Percentiles rank a stretch among this genome's conserved stretches.
These are phyloP conservation scores for Drosophila yakuba DNA, from an alignment of 1,140 invertebrate genomes.

Conservation along the genomic window DNA sequence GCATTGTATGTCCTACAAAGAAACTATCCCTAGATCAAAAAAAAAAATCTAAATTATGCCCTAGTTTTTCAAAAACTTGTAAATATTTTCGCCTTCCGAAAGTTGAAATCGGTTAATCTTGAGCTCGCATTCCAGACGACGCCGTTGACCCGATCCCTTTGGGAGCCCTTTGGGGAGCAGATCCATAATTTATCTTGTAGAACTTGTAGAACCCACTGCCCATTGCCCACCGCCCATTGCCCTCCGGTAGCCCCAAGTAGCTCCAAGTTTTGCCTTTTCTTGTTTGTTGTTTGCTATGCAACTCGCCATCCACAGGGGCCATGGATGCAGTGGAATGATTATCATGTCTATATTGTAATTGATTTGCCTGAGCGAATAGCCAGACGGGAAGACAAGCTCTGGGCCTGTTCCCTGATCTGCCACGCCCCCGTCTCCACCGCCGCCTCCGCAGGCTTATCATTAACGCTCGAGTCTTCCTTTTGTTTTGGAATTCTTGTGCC, in stretches of 20 bases:
- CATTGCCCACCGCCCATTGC: constrained; percentile 6
- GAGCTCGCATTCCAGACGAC: constrained; percentile 19
- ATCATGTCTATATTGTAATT: constrained; percentile 72
- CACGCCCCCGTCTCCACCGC: neutral
- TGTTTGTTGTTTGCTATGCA: constrained; percentile 20
- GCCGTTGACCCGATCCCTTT: constrained; percentile 10
- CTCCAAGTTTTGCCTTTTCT: neutral
- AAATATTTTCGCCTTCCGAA: neutral
- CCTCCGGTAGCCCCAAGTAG: constrained; percentile 8
- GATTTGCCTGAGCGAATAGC: constrained; percentile 58
- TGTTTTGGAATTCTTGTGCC: constrained; percentile 8
- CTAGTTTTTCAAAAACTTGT: neutral
- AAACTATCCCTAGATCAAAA: neutral
- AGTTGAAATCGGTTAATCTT: constrained; percentile 29
- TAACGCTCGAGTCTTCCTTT: constrained; percentile 11
- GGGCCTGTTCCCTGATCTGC: constrained; percentile 19
- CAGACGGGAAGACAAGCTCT: constrained; percentile 12
- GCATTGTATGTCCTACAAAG: no score
- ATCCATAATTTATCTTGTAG: constrained; percentile 68
- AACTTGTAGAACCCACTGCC: constrained; percentile 1
- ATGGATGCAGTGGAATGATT: constrained; percentile 37
- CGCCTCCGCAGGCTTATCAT: neutral
- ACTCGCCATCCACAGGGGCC: constrained; percentile 15
- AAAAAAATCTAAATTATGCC: neutral
- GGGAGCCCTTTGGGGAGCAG: constrained; percentile 25